phyloP scores from a whole-genome alignment of 2,797 vertebrate species.

The Ctenosaura bakeri region DNA sequence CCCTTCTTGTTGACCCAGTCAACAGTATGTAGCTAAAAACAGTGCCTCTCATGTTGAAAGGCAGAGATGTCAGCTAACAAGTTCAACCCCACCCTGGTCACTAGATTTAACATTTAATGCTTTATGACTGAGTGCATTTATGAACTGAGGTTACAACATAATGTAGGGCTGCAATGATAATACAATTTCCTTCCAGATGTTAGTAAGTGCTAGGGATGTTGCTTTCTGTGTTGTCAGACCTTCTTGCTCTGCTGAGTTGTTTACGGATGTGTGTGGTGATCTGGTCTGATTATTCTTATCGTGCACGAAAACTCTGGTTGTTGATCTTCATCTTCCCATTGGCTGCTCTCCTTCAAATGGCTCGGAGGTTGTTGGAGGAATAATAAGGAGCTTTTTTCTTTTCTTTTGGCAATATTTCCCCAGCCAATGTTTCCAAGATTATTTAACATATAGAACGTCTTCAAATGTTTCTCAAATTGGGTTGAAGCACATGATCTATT shows the following conservation, averaged over 20 bases:
- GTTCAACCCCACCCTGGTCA: fast-evolving
- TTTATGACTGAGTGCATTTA: not conserved
- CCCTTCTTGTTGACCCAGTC: not conserved
- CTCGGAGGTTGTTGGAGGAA: not conserved
- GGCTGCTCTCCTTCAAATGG: not conserved
- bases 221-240: fast-evolving
- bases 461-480: not conserved
- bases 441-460: not conserved
- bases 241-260: fast-evolving
- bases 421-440: not conserved
- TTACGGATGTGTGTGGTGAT: not conserved
- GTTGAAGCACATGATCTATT: not conserved
- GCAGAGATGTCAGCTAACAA: fast-evolving
- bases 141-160: not conserved
- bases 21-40: conserved; percentile 14
- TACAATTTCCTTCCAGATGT: not conserved
- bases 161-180: fast-evolving
- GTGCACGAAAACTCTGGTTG: not conserved
- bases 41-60: not conserved
- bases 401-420: not conserved
- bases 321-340: not conserved
- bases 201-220: not conserved
- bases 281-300: not conserved
- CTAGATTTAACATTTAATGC: not conserved
- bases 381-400: fast-evolving